These are phyloP conservation scores for Pachliopta kotzebuea DNA, from an alignment of 2,888 invertebrate genomes.

Conservation along the genomic window DNA sequence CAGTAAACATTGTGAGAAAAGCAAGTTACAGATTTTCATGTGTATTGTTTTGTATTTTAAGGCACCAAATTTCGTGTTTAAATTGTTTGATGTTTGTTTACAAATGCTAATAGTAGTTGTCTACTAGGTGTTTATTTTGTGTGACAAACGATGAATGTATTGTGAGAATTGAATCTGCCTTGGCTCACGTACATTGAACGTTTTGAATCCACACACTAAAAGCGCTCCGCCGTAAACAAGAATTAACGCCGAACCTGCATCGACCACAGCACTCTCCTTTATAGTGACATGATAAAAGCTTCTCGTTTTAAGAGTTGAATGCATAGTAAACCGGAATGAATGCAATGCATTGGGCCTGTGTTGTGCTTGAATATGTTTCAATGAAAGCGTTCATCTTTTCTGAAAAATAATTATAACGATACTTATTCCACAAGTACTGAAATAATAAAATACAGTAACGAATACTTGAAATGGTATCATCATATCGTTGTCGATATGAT, in stretches of 20 bases:
- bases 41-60: too few species aligned
- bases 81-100: not conserved
- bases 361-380: not conserved
- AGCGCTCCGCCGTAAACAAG: constrained; percentile 77
- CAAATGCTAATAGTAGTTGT: not conserved
- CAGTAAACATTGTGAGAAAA: too few species aligned
- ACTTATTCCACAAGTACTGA: not conserved
- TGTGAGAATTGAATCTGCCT: constrained; percentile 46
- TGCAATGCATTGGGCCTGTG: constrained; percentile 7
- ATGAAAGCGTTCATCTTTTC: not conserved
- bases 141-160: constrained; percentile 34
- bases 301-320: constrained; percentile 52
- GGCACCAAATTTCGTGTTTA: not conserved
- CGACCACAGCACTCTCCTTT: constrained; percentile 73
- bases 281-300: constrained; percentile 70
- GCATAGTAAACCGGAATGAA: constrained; percentile 28
- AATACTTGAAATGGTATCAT: not conserved
- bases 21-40: too few species aligned
- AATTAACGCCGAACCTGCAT: constrained; percentile 74
- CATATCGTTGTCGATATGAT: not conserved
- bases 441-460: not conserved
- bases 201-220: constrained; percentile 68
- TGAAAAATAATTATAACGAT: not conserved
- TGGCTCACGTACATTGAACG: constrained; percentile 47
- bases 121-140: constrained; percentile 29